Base-by-base conservation (phyloP, 2,113 vertebrate genomes). In the Bubo bubo region DNA sequence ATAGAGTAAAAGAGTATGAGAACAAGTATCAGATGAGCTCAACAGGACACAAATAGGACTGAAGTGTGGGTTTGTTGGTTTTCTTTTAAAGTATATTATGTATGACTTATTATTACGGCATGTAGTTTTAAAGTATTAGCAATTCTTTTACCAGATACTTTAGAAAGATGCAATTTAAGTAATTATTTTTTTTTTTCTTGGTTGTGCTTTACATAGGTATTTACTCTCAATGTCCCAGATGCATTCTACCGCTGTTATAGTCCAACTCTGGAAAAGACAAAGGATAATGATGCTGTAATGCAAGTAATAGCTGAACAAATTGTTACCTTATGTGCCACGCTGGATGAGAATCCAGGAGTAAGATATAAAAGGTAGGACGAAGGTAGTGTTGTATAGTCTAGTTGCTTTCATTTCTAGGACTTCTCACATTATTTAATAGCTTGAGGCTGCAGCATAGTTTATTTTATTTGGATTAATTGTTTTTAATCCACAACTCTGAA, bases 261-360 rank as follows among this genome's bases (percentile, higher is more conserved):
- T 95, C 98, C 98, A 60, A 70, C 96, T 81, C 52, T 97, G 70
- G 96, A 98, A 52, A 99, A 98, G 88, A 95, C 97, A 81, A 97
- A 93, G 32, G 98, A 98, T 70, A 98, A 98, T 98, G 98, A 76
- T 56, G 92, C 95, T 71, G 97, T 98, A 30, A 97, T 99, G 97
- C 98, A 99, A 93, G 97, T 95, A 9, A 98, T 99, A 32, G 99
- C 99, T 37, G 98, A 99, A 52, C 99, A 99, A 94, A 99, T 99
- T 37, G 99, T 99, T 81, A 99, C 99, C 0, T 98, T 99, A 8
- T 99, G 99, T 90, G 99, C 99, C 77, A 99, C 99, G 0, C 94
- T 99, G 93, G 99, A 99, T 21, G 99, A 99, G 97, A 99, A 99
- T 92, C 99, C 99, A 28, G 99, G 99, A 37, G 98, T 99, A 77